These are phyloP conservation scores for Rhegmatorhina hoffmannsi DNA, from an alignment of 2,113 vertebrate species.

Conservation along the genomic window DNA sequence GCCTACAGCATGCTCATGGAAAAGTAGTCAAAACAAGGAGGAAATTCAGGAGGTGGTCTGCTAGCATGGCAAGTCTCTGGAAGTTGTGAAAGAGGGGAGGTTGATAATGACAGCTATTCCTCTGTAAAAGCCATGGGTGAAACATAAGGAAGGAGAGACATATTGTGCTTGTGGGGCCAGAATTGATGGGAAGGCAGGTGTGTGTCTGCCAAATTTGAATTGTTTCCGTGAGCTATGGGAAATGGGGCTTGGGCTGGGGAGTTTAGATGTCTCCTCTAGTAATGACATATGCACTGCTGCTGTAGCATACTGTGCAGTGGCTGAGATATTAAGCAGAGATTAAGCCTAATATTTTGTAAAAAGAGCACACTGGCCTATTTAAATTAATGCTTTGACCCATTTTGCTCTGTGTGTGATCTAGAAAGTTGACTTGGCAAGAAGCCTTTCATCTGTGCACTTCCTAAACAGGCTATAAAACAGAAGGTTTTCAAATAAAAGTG, in stretches of 20 bases:
- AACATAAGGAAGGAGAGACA: not conserved
- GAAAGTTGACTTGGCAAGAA: slow-evolving; percentile 52
- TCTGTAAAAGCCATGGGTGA: not conserved
- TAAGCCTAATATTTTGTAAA: slow-evolving; percentile 44
- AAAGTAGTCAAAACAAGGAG: not conserved
- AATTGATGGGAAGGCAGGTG: not conserved
- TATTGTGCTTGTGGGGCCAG: not conserved
- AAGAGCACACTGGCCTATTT: slow-evolving; percentile 50
- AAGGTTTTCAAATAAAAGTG: slow-evolving; percentile 30
- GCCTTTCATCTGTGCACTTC: slow-evolving; percentile 41
- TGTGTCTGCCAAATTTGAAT: not conserved
- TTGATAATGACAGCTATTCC: not conserved
- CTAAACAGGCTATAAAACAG: slow-evolving; percentile 32
- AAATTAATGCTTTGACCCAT: slow-evolving; percentile 60
- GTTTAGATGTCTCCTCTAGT: not conserved
- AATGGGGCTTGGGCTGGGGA: not conserved
- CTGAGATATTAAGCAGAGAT: slow-evolving; percentile 48
- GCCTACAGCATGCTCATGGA: not conserved
- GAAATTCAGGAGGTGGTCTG: not conserved
- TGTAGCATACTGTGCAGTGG: not conserved
- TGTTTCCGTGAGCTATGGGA: not conserved
- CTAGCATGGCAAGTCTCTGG: not conserved
- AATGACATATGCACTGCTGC: not conserved
- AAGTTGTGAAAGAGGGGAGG: not conserved
- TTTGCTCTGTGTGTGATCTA: not conserved